Conservation (phyloP, 1,140 invertebrate genomes). For the Platyscapa corneri region DNA sequence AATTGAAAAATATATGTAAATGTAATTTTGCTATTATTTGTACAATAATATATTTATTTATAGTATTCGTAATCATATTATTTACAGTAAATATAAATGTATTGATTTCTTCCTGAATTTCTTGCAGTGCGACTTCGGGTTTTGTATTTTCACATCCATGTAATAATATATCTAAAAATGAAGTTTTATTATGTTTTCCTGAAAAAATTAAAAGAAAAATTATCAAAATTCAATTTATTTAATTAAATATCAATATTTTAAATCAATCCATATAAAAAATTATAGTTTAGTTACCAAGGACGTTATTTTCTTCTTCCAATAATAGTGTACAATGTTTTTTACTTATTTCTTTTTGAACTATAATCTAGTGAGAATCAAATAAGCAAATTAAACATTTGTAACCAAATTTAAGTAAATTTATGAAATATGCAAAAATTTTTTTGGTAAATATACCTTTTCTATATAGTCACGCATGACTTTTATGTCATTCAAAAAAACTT, state of each 20-base stretch:
- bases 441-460: conserved; percentile 56
- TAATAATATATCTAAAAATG: conserved; percentile 84
- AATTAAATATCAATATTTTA: too few species aligned
- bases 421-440: neutral
- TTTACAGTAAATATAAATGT: conserved; percentile 86
- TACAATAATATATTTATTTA: neutral
- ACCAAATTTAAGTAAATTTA: neutral
- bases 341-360: conserved; percentile 52
- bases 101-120: conserved; percentile 83
- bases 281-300: conserved; percentile 39
- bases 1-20: conserved; percentile 29
- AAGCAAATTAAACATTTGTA: neutral
- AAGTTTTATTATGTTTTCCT: conserved; percentile 71
- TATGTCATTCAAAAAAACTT: conserved; percentile 58
- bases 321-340: conserved; percentile 14
- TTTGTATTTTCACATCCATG: conserved; percentile 75
- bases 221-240: too few species aligned
- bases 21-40: too few species aligned
- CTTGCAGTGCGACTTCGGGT: conserved; percentile 77
- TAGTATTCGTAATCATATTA: neutral
- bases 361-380: conserved; percentile 49
- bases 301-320: conserved; percentile 29
- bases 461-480: conserved; percentile 63
- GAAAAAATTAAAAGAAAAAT: conserved; percentile 13
- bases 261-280: neutral